Percentiles rank a stretch among this genome's conserved stretches.
phyloP scores from a whole-genome alignment of 2,888 invertebrate species.

The Cataglyphis cursor region DNA sequence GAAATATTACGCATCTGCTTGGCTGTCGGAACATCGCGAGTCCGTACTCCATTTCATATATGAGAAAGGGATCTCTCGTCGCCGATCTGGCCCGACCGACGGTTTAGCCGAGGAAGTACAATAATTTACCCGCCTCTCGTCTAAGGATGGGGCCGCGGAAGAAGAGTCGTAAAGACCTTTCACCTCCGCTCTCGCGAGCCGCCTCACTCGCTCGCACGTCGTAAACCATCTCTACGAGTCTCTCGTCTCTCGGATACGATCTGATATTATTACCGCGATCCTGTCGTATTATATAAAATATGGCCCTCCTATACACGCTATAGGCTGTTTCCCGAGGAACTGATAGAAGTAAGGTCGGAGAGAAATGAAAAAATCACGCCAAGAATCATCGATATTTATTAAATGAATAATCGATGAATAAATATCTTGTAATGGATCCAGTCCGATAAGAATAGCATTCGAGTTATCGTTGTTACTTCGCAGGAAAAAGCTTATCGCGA shows the following conservation, averaged over 20 bases:
- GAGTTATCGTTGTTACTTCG: slow-evolving; percentile 2
- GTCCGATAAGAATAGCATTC: not conserved
- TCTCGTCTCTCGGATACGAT: slow-evolving; percentile 67
- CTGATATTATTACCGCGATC: slow-evolving; percentile 75
- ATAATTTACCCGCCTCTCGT: slow-evolving; percentile 9
- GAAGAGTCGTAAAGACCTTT: slow-evolving; percentile 78
- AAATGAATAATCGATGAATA: slow-evolving; percentile 6
- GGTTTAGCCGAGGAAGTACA: slow-evolving; percentile 42
- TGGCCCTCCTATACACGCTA: slow-evolving; percentile 62
- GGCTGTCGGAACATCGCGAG: slow-evolving; percentile 19
- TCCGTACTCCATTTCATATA: slow-evolving; percentile 44
- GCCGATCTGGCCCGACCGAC: not conserved
- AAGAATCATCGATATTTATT: not conserved
- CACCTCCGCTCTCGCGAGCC: slow-evolving; percentile 57
- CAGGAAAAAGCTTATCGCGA: not conserved
- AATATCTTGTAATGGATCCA: not conserved
- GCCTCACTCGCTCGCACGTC: slow-evolving; percentile 75
- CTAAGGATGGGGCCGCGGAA: slow-evolving; percentile 43
- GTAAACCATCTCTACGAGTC: slow-evolving; percentile 75
- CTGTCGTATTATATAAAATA: slow-evolving; percentile 67
- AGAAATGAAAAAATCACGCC: slow-evolving; percentile 28
- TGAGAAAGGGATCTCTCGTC: slow-evolving; percentile 53
- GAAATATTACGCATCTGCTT: slow-evolving; percentile 59
- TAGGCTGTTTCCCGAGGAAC: slow-evolving; percentile 44
- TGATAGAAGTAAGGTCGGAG: slow-evolving; percentile 41